Evolutionary conservation across 2,113 vertebrate species (phyloP).

Genomic region (Salvelinus alpinus): DNA sequence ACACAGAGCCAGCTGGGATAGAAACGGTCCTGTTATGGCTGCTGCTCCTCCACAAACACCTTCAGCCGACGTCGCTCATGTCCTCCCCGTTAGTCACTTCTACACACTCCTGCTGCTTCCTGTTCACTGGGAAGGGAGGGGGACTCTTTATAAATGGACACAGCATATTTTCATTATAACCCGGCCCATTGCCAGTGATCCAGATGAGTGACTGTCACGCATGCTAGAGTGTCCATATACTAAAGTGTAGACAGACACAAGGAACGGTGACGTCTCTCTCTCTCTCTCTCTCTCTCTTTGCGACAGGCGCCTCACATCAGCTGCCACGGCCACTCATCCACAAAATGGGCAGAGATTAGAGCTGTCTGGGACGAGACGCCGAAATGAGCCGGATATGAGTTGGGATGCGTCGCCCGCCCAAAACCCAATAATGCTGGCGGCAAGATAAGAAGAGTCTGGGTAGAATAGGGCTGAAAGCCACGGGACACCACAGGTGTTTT

Average conservation of each 20-base stretch:
- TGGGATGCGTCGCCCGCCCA: conserved; percentile 28
- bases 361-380: conserved; percentile 51
- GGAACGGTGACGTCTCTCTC: background rate
- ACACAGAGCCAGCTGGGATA: too few species aligned
- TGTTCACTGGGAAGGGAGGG: background rate
- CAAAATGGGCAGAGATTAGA: conserved; percentile 68
- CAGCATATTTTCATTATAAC: conserved; percentile 48
- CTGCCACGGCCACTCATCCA: conserved; percentile 54
- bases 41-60: conserved; percentile 7
- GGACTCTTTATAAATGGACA: conserved; percentile 25
- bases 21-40: background rate
- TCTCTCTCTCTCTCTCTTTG: background rate
- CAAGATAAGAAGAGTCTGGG: conserved; percentile 59
- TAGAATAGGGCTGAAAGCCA: conserved; percentile 25
- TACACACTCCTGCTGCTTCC: conserved; percentile 19
- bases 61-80: conserved; percentile 20
- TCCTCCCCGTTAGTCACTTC: conserved; percentile 15
- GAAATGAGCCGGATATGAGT: conserved; percentile 66
- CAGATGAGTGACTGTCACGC: conserved; percentile 36
- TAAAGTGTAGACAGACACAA: background rate
- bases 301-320: conserved; percentile 23
- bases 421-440: conserved; percentile 59
- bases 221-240: background rate
- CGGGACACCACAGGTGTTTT: conserved; percentile 50
- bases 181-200: conserved; percentile 38